phyloP scores from a whole-genome alignment of 1,140 invertebrate species.

The Lysiphlebus fabarum region DNA sequence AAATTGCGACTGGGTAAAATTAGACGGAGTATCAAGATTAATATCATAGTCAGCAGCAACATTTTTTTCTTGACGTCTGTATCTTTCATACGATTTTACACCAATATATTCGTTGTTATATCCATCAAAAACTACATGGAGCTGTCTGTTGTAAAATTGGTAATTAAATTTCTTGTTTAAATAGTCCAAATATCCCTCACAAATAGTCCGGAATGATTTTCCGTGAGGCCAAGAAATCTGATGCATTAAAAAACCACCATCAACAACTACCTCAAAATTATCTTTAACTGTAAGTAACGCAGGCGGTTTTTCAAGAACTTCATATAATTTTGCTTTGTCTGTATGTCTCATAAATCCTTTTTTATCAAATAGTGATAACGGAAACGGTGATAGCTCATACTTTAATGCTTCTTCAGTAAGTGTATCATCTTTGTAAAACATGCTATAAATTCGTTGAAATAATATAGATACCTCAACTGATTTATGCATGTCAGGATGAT shows the following conservation, averaged over 20 bases:
- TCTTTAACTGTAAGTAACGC: no score
- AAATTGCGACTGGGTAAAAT: background rate
- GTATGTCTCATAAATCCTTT: slow-evolving; percentile 42
- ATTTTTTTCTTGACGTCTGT: background rate
- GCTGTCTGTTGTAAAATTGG: background rate
- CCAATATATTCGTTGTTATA: background rate
- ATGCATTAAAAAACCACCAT: slow-evolving; percentile 30
- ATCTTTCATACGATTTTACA: slow-evolving; percentile 3
- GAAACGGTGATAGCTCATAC: slow-evolving; percentile 43
- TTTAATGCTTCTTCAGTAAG: slow-evolving; percentile 42
- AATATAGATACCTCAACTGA: slow-evolving; percentile 32
- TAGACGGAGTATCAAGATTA: background rate
- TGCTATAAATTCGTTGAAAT: slow-evolving; percentile 26
- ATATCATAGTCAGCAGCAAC: background rate
- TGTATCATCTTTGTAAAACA: slow-evolving; percentile 34
- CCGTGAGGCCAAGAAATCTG: slow-evolving; percentile 21
- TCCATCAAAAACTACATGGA: background rate
- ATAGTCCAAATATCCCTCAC: background rate
- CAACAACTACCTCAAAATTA: slow-evolving; percentile 22
- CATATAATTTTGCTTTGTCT: slow-evolving; percentile 39
- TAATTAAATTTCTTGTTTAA: background rate
- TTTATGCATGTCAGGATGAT: background rate
- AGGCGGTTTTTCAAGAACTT: no score
- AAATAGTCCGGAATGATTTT: background rate
- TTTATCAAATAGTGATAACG: slow-evolving; percentile 38